These are phyloP conservation scores for Malurus elegans DNA, from an alignment of 2,113 vertebrate genomes.

Conservation along the genomic window DNA sequence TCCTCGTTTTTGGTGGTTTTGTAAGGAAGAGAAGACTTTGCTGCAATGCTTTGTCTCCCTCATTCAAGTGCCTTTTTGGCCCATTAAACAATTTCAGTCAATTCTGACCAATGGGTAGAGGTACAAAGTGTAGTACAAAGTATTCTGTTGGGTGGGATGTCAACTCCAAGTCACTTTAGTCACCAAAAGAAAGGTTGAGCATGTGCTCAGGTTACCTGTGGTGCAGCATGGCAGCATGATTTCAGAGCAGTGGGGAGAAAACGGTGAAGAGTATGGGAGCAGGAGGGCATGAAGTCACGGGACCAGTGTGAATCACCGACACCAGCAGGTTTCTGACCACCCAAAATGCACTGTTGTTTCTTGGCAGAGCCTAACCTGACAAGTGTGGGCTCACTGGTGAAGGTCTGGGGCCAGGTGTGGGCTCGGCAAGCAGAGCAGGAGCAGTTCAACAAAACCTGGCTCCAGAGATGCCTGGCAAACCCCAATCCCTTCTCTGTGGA, in stretches of 20 bases:
- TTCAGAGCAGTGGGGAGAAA: neutral
- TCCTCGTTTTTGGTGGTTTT: neutral
- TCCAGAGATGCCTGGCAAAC: neutral
- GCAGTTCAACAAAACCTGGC: neutral
- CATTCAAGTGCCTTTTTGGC: neutral
- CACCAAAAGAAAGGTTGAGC: neutral
- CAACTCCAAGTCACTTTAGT: neutral
- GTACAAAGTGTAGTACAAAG: neutral
- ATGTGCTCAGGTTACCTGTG: neutral
- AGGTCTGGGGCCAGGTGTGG: slow-evolving; percentile 6
- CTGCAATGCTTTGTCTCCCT: neutral
- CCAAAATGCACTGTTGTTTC: neutral
- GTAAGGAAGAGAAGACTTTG: neutral
- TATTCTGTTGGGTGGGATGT: neutral
- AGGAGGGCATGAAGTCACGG: neutral
- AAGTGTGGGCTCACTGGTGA: neutral
- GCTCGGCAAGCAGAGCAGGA: neutral
- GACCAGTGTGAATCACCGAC: neutral
- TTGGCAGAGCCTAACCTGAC: slow-evolving; percentile 13
- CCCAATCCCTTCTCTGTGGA: neutral
- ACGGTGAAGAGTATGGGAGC: neutral
- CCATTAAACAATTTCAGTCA: neutral
- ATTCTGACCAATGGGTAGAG: neutral
- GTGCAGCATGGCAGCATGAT: neutral
- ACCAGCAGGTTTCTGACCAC: neutral